These are phyloP conservation scores for Cantharis lateralis DNA, from an alignment of 2,888 invertebrate species.

Conservation along the genomic window DNA sequence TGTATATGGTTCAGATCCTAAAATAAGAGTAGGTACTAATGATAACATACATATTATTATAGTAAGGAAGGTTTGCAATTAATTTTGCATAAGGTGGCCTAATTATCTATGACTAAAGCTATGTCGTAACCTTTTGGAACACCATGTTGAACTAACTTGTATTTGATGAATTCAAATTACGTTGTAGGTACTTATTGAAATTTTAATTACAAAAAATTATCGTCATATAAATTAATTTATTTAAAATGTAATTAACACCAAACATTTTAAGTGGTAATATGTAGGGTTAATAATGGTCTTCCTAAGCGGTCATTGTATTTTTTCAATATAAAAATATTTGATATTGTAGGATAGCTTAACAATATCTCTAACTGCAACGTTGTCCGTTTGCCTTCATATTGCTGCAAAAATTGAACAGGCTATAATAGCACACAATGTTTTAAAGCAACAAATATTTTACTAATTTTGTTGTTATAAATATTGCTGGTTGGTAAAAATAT, in stretches of 20 bases:
- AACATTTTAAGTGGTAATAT: slow-evolving; percentile 34
- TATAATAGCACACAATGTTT: slow-evolving; percentile 3
- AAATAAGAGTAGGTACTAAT: not conserved
- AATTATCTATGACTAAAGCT: not conserved
- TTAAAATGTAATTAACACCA: slow-evolving; percentile 40
- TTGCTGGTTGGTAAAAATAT: not conserved
- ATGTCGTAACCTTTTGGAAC: not conserved
- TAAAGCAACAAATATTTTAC: not conserved
- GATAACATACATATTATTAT: not conserved
- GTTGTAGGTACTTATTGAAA: not conserved
- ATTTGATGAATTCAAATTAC: not conserved
- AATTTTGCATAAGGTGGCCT: not conserved
- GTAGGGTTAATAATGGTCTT: slow-evolving; percentile 41
- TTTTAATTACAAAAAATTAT: not conserved
- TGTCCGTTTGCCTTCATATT: slow-evolving; percentile 41
- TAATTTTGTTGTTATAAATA: not conserved
- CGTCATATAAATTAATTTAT: not conserved
- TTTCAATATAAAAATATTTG: slow-evolving; percentile 43
- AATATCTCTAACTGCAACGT: slow-evolving; percentile 46
- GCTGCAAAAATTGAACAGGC: slow-evolving; percentile 24
- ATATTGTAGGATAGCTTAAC: slow-evolving; percentile 45
- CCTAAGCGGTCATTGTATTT: slow-evolving; percentile 50
- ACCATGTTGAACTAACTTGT: not conserved
- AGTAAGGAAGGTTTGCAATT: not conserved
- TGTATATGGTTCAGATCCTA: not conserved